Evolutionary conservation across 1,140 invertebrate genomes (phyloP).

Genomic region (Pinna nobilis): DNA sequence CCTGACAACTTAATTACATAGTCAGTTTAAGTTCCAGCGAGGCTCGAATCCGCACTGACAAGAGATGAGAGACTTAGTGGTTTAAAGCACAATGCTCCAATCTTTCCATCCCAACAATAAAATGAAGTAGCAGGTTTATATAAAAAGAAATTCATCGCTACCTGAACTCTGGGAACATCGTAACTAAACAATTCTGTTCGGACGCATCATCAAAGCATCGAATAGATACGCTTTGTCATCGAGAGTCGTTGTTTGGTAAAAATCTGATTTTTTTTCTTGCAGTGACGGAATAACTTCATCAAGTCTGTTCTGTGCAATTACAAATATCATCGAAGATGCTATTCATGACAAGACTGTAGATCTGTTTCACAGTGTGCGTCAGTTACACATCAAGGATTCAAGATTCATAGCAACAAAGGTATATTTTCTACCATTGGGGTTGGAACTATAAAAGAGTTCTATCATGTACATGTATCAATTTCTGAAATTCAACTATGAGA

Average conservation of each 20-base stretch:
- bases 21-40: no score
- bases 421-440: not conserved
- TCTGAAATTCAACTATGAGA: no score
- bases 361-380: conserved; percentile 9
- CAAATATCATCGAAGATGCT: conserved; percentile 3
- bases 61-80: no score
- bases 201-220: not conserved
- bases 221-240: not conserved
- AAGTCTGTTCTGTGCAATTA: not conserved
- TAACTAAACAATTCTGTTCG: not conserved
- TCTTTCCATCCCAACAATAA: no score
- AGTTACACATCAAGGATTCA: conserved; percentile 11
- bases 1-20: no score
- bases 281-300: conserved; percentile 10
- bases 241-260: not conserved
- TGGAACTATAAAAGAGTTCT: no score
- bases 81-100: no score
- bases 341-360: conserved; percentile 2
- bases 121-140: no score
- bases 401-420: not conserved
- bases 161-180: no score
- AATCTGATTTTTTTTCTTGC: not conserved
- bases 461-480: no score
- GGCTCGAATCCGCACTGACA: no score
- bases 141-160: no score